phyloP scores from a whole-genome alignment of 2,113 vertebrate genomes.

The Centropus bengalensis region DNA sequence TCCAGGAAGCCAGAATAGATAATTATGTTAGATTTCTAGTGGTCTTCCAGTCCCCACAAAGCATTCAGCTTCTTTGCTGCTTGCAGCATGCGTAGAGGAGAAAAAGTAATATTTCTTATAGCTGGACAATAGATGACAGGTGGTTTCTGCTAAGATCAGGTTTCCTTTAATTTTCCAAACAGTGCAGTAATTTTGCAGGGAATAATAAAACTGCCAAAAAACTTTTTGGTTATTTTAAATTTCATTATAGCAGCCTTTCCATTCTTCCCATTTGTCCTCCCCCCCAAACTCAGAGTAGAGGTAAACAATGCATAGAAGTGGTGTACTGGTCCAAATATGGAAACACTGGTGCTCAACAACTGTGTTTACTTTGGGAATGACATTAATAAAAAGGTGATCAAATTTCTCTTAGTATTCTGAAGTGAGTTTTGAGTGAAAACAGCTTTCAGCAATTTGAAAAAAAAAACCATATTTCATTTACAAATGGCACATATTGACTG shows the following conservation, averaged over 20 bases:
- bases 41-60: not conserved
- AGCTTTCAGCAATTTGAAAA: conserved; percentile 60
- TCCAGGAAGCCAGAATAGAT: conserved; percentile 1
- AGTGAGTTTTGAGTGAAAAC: conserved; percentile 62
- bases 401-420: conserved; percentile 32
- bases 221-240: conserved; percentile 1
- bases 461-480: conserved; percentile 23
- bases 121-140: conserved; percentile 51
- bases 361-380: conserved; percentile 31
- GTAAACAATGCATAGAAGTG: not conserved
- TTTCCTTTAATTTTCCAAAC: conserved; percentile 39
- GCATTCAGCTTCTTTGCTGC: not conserved
- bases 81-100: not conserved
- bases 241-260: conserved; percentile 18
- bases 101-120: conserved; percentile 40
- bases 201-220: conserved; percentile 1
- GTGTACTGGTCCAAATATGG: not conserved
- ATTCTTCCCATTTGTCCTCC: not conserved
- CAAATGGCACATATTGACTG: conserved; percentile 63
- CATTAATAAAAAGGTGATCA: conserved; percentile 30
- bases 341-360: not conserved
- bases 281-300: not conserved
- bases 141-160: conserved; percentile 45
- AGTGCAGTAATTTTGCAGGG: conserved; percentile 33
- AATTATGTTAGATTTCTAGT: conserved; percentile 24